Evolutionary conservation across 1,140 invertebrate species (phyloP).

Genomic region (Dinoponera quadriceps): DNA sequence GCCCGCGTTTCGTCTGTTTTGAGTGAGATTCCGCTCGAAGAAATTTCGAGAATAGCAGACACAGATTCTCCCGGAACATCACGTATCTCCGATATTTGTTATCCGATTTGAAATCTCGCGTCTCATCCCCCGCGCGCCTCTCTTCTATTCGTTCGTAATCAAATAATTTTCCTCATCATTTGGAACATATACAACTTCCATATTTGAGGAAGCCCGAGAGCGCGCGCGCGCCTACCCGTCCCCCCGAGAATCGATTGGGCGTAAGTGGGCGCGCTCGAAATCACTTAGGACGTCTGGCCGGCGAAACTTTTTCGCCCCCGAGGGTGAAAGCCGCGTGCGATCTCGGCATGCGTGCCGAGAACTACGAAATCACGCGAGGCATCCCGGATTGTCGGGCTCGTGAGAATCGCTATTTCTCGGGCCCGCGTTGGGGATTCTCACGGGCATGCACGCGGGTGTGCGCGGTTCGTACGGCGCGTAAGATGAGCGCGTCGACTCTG

Average conservation of each 20-base stretch:
- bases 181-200: no score
- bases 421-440: conserved; percentile 56
- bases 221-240: no score
- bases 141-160: no score
- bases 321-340: conserved; percentile 48
- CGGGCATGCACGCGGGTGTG: conserved; percentile 17
- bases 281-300: conserved; percentile 16
- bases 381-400: conserved; percentile 55
- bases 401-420: conserved; percentile 70
- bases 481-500: conserved; percentile 9
- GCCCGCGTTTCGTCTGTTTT: no score
- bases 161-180: no score
- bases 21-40: no score
- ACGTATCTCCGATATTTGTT: no score
- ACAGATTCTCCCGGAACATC: no score
- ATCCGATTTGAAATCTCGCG: no score
- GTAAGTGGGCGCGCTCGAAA: conserved; percentile 1
- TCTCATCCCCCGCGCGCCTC: no score
- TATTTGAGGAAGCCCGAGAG: no score
- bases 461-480: background rate
- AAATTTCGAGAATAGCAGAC: no score
- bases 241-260: background rate
- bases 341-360: conserved; percentile 52
- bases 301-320: conserved; percentile 8
- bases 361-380: conserved; percentile 60